Evolutionary conservation across 2,113 vertebrate genomes (phyloP).

Genomic region (Nestor notabilis): DNA sequence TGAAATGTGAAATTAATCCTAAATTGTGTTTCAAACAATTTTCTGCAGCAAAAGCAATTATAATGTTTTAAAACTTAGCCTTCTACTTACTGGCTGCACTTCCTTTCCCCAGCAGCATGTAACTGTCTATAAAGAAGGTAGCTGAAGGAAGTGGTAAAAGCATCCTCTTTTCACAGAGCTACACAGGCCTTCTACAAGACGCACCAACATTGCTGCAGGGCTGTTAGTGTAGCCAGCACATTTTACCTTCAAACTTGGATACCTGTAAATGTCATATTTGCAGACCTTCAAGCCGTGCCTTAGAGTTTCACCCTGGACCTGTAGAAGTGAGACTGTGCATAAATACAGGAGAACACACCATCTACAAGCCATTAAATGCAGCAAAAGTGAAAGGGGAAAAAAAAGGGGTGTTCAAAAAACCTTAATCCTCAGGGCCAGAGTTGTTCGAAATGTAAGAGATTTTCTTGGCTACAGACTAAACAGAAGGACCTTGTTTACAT

Average conservation of each 20-base stretch:
- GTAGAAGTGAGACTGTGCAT: neutral
- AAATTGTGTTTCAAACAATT: neutral
- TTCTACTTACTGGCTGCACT: neutral
- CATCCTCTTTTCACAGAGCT: neutral
- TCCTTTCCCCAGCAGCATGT: neutral
- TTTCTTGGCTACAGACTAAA: conserved; percentile 27
- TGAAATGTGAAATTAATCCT: neutral
- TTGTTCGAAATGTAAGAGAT: neutral
- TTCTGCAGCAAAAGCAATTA: neutral
- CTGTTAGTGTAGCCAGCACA: neutral
- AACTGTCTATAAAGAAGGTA: neutral
- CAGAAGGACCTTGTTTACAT: neutral
- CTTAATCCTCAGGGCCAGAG: neutral
- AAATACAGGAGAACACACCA: neutral
- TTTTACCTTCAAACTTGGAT: neutral
- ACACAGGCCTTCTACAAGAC: neutral
- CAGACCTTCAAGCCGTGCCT: accelerated
- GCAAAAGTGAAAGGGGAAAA: neutral
- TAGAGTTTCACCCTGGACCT: neutral
- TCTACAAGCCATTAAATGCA: neutral
- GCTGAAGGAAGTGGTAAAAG: neutral
- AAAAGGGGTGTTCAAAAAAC: neutral
- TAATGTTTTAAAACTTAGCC: neutral
- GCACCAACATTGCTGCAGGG: neutral
- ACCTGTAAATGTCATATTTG: neutral